phyloP scores from a whole-genome alignment of 23 tunicate species.

The Halocynthia roretzi region DNA sequence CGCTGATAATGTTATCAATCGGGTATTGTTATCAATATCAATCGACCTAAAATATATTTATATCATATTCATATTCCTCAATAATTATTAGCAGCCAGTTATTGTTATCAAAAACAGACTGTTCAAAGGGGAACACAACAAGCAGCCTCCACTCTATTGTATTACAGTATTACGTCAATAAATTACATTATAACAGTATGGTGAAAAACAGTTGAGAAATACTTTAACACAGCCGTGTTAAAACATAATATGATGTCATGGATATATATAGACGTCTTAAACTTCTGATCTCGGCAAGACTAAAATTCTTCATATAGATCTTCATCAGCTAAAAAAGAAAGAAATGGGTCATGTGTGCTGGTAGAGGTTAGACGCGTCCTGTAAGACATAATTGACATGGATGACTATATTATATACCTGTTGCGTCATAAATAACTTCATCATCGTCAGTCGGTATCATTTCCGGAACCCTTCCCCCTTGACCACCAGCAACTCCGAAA shows the following conservation, averaged over 20 bases:
- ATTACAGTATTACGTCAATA: too few species aligned
- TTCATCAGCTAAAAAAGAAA: constrained; percentile 5
- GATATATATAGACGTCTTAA: too few species aligned
- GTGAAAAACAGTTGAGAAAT: neutral
- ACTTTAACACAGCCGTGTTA: neutral
- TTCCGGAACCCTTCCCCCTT: neutral
- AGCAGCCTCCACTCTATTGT: too few species aligned
- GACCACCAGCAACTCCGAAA: constrained; percentile 12
- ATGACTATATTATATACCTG: constrained; percentile 24
- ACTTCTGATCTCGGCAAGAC: neutral
- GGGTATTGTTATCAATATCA: too few species aligned
- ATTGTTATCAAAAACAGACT: too few species aligned
- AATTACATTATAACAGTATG: too few species aligned
- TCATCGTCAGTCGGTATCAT: neutral
- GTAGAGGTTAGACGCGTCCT: neutral
- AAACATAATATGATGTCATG: too few species aligned
- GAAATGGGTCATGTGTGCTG: neutral
- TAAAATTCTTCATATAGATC: constrained; percentile 41
- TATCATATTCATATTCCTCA: too few species aligned
- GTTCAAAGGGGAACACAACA: too few species aligned
- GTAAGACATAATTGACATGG: neutral
- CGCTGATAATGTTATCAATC: too few species aligned
- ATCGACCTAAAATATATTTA: too few species aligned
- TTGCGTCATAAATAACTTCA: constrained; percentile 49
- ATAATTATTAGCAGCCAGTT: too few species aligned